Evolutionary conservation across 2,113 vertebrate genomes (phyloP), one percentile per base, ranked within the genome.

Genomic region (Ptilonorhynchus violaceus): DNA sequence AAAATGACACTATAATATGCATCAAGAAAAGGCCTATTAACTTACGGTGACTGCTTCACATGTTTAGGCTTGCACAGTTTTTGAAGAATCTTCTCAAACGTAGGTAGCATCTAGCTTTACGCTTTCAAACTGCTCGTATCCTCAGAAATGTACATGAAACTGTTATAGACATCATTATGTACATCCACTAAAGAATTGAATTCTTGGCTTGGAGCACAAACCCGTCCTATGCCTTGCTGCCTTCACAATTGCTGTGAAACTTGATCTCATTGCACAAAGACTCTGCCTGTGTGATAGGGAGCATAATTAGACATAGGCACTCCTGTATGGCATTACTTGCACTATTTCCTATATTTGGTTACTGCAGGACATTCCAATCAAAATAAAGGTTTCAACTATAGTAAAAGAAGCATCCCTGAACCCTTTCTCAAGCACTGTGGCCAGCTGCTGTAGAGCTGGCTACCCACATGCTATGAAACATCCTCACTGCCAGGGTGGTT

Each of bases 41-140:
- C 41, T 83, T 93, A 94, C 47, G 46, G 75, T 75, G 91, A 87
- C 84, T 74, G 63, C 44, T 95, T 94, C 92, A 96, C 82, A 85
- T 83, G 69, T 82, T 95, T 91, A 95, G 91, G 88, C 64, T 93
- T 87, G 84, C 79, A 93, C 49, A 72, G 64, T 73, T 96, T 88
- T 64, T 0, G 0, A 78, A 85, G 49, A 64, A 84, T 92, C 41
- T 62, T 87, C 66, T 94, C 63, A 77, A 67, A 68, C 3, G 0
- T 39, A 80, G 63, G 63, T 83, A 94, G 55, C 90, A 67, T 62
- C 50, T 95, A 88, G 47, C 86, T 74, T 83, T 85, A 86, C 79
- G 30, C 27, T 85, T 92, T 52, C 69, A 83, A 90, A 77, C 73
- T 81, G 68, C 6, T 1, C 4, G 1, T 81, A 27, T 91, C 39